Evolutionary conservation across 2,888 invertebrate genomes (phyloP).

Genomic region (Cybosia mesomella): DNA sequence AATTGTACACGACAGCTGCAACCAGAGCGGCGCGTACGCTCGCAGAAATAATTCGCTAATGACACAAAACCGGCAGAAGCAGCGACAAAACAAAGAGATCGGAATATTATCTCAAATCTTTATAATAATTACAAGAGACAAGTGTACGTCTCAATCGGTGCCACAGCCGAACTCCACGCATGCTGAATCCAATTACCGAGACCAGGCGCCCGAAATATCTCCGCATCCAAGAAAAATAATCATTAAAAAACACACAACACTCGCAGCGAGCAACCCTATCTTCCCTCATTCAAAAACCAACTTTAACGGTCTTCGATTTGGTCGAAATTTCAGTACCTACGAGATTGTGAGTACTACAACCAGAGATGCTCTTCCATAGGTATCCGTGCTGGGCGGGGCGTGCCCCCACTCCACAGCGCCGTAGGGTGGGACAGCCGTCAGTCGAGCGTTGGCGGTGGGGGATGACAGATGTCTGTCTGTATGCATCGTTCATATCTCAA

Average conservation of each 20-base stretch:
- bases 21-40: constrained; percentile 26
- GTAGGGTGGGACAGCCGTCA: constrained; percentile 73
- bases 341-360: constrained; percentile 15
- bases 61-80: constrained; percentile 51
- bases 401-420: constrained; percentile 54
- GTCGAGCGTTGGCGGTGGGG: constrained; percentile 75
- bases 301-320: constrained; percentile 21
- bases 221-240: constrained; percentile 72
- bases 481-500: constrained; percentile 77
- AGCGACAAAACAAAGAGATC: constrained; percentile 63
- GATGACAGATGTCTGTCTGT: constrained; percentile 78
- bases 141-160: constrained; percentile 78
- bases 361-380: constrained; percentile 39
- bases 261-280: constrained; percentile 69
- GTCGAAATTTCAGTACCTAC: constrained; percentile 53
- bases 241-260: constrained; percentile 60
- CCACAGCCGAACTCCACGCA: constrained; percentile 54
- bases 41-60: constrained; percentile 57
- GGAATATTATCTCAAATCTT: constrained; percentile 79
- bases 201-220: constrained; percentile 71
- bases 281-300: constrained; percentile 19
- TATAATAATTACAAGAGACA: constrained; percentile 83
- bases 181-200: constrained; percentile 78
- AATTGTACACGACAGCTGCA: constrained; percentile 25
- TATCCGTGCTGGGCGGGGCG: constrained; percentile 62